These are phyloP conservation scores for Psittacula cyanocephala DNA, from an alignment of 2,113 vertebrate species.

Conservation along the genomic window DNA sequence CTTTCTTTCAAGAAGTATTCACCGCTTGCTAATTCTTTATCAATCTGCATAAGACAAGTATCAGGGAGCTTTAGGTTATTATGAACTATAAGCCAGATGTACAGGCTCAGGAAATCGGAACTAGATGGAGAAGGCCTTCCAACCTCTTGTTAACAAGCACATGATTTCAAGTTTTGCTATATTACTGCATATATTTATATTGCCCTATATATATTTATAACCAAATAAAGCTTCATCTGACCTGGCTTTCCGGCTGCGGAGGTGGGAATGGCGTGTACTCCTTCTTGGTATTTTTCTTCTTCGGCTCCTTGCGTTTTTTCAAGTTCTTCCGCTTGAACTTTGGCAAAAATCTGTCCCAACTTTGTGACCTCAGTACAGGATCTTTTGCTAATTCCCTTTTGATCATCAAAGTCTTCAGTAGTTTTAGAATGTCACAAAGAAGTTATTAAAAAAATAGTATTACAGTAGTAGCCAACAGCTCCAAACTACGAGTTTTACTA, in stretches of 20 bases:
- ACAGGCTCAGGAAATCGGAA: background rate
- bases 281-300: slow-evolving; percentile 90
- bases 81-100: background rate
- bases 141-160: background rate
- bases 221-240: slow-evolving; percentile 52
- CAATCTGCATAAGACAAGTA: slow-evolving; percentile 76
- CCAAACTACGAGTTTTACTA: background rate
- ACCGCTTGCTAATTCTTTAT: slow-evolving; percentile 91
- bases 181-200: background rate
- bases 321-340: slow-evolving; percentile 93
- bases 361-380: slow-evolving; percentile 86
- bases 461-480: background rate
- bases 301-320: slow-evolving; percentile 90
- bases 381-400: slow-evolving; percentile 93
- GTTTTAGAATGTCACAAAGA: slow-evolving; percentile 15
- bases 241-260: slow-evolving; percentile 92
- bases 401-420: slow-evolving; percentile 94
- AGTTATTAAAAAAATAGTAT: background rate
- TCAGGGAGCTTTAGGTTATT: background rate
- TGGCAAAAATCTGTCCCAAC: slow-evolving; percentile 95
- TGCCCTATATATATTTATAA: background rate
- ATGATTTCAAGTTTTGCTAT: background rate
- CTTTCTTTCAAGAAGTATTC: slow-evolving; percentile 94
- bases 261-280: slow-evolving; percentile 96
- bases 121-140: background rate